Base-by-base conservation (phyloP, 2,797 vertebrate genomes). In the Pelobates cultripes region DNA sequence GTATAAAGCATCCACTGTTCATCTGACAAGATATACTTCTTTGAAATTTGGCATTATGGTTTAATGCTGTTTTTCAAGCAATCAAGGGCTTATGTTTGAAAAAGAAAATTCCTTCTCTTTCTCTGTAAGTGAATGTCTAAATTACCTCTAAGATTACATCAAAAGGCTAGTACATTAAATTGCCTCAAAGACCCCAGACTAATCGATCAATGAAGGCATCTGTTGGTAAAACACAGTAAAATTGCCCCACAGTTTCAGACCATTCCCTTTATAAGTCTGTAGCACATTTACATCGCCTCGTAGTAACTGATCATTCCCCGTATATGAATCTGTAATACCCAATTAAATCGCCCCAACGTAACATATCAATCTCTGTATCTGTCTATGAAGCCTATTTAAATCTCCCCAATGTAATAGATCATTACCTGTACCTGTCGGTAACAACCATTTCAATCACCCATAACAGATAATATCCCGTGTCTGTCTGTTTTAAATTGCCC, bases 21-120 rank as follows among this genome's bases (percentile, higher is more conserved):
- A 60, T 57, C 53, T 64, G 42, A 47, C n/a, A 43, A 80, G 79
- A 81, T 43, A 63, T 70, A 66, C 14, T 63, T 55, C 74, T 57
- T 17, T 53, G 69, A 68, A 45, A 64, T 45, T 45, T n/a, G 5
- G 69, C 43, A 67, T 82, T 57, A 51, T n/a, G 55, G 17, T 70
- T 51, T 81, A 70, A 55, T 71, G 7, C 47, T 51, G 73, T 64
- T 70, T 76, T 70, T 43, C 43, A 71, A 51, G 47, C 47, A 53
- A 76, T 64, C 15, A 57, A 43, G 14, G 15, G 15, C 3, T 75
- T 75, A 55, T 81, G 45, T 70, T 81, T 64, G 51, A 70, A 45
- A 3, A 4, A 61, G 73, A 75, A 43, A 28, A 55, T 76, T 71
- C 28, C 13, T 53, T 51, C 47, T 51, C 47, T 51, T 10, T 51